Evolutionary conservation across 2,888 invertebrate genomes (phyloP), one percentile per base, ranked within the genome.

Genomic region (Cerastis leucographa): DNA sequence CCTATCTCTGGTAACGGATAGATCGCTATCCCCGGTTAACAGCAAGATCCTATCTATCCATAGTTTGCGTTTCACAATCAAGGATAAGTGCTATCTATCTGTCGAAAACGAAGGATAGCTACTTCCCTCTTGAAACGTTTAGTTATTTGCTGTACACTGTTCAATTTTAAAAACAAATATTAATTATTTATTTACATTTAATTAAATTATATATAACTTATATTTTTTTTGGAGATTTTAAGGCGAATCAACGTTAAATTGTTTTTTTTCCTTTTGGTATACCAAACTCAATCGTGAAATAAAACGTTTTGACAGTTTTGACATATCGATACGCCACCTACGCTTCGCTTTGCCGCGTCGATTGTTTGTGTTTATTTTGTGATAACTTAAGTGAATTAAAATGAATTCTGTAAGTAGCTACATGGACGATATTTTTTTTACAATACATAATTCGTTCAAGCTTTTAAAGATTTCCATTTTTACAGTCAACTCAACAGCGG

Each of bases 241-340:
- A 29, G 8, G 29, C 19, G 59, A 59, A 59, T 17, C 12, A 29
- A 59, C 2, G 2, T 59, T 17, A 8, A 29, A 29, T 29, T 29
- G 29, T 35, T 29, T 29, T 35, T 59, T 56, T 56, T 54, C 25
- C 12, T 12, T n/a, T 54, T n/a, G n/a, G n/a, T n/a, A 8, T n/a
- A n/a, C 29, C 3, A 29, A 7, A 59, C 29, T 59, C 29, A 29
- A 29, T 59, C 8, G 17, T 29, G 17, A 29, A 17, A 59, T 29
- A 22, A 59, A 59, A 59, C 59, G 29, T 29, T 59, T 59, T 59
- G 59, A 59, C 29, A 59, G 59, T 59, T 59, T 59, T 59, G 29
- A 59, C 59, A 29, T 59, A 29, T 29, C 54, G 54, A 51, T 6
- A 51, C 19, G 12, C n/a, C n/a, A n/a, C n/a, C n/a, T n/a, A n/a